These are phyloP conservation scores for Trididemnum miniatum DNA, from an alignment of 23 tunicate genomes.

Conservation along the genomic window DNA sequence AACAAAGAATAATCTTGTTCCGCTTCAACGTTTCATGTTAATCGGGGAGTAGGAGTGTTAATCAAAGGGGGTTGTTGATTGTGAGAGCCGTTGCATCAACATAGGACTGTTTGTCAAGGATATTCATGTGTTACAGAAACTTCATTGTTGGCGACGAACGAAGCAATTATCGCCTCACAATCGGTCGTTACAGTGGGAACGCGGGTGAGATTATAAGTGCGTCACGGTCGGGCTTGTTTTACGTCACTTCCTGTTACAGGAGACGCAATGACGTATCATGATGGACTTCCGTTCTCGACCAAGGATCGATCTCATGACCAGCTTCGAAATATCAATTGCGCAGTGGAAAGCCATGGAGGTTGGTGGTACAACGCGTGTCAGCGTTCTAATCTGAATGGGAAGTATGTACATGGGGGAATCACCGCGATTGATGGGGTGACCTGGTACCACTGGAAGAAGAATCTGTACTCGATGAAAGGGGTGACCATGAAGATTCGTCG, in stretches of 20 bases:
- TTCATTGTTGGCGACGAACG: slow-evolving; percentile 2
- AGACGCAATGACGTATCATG: slow-evolving; percentile 11
- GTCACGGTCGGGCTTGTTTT: too few species aligned
- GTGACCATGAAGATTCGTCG: neutral
- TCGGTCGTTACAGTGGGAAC: neutral
- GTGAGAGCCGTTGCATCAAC: too few species aligned
- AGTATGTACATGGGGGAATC: neutral
- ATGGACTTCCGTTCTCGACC: slow-evolving; percentile 3
- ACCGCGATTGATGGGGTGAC: neutral
- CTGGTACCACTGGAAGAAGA: slow-evolving; percentile 21
- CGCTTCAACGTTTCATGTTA: too few species aligned
- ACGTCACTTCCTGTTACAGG: too few species aligned
- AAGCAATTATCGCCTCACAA: neutral
- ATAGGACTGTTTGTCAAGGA: too few species aligned
- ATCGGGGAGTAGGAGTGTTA: too few species aligned
- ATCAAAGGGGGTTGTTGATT: too few species aligned
- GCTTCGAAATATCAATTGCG: neutral
- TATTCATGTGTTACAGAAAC: neutral
- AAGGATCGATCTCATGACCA: neutral
- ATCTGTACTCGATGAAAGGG: neutral
- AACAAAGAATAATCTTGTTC: too few species aligned
- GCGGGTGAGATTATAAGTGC: neutral
- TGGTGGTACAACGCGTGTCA: slow-evolving; percentile 25
- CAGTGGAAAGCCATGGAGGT: slow-evolving; percentile 1
- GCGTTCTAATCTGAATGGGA: slow-evolving; percentile 12